These are phyloP conservation scores for Archegozetes longisetosus DNA, from an alignment of 1,140 invertebrate genomes.

Conservation along the genomic window DNA sequence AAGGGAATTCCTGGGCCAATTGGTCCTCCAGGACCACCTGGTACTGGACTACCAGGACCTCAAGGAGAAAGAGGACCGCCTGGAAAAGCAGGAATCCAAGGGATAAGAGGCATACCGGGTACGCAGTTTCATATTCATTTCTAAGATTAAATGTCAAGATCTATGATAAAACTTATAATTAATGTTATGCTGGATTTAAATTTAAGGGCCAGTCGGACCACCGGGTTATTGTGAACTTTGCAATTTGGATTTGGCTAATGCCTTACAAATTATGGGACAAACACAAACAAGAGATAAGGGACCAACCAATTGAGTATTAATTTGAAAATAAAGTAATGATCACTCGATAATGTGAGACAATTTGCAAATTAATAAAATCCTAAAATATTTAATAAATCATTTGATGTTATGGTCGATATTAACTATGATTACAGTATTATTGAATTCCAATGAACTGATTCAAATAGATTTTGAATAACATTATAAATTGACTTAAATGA, in stretches of 20 bases:
- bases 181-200: neutral
- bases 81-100: slow-evolving; percentile 21
- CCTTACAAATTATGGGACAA: neutral
- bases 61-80: slow-evolving; percentile 21
- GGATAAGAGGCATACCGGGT: slow-evolving; percentile 22
- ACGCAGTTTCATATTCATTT: neutral
- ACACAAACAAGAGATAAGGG: neutral
- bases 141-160: neutral
- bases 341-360: too few relatives aligned
- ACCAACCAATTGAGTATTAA: neutral
- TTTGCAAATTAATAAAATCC: neutral
- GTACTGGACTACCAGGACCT: slow-evolving; percentile 26
- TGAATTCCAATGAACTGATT: too few relatives aligned
- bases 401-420: too few relatives aligned
- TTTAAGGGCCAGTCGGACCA: slow-evolving; percentile 15
- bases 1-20: slow-evolving; percentile 23
- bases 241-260: slow-evolving; percentile 2
- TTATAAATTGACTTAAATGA: too few relatives aligned
- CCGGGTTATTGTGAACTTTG: slow-evolving; percentile 42
- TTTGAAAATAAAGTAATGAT: too few relatives aligned
- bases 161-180: neutral
- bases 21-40: slow-evolving; percentile 34
- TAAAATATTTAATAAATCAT: too few relatives aligned
- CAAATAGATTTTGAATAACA: too few relatives aligned
- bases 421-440: too few relatives aligned